phyloP scores from a whole-genome alignment of 2,113 vertebrate species.

The Sinocyclocheilus anophthalmus region DNA sequence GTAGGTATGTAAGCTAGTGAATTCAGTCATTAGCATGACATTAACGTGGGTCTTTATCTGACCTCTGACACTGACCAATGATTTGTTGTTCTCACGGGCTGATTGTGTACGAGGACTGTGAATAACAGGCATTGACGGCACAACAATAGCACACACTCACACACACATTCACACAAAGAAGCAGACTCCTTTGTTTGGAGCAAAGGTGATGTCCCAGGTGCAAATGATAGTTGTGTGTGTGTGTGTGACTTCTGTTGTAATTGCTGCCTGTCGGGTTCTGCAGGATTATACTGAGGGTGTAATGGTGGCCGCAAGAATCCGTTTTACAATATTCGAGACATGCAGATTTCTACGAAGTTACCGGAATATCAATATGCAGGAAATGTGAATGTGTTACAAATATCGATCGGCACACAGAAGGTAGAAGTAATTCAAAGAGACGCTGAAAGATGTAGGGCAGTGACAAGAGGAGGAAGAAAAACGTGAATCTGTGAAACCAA shows the following conservation, averaged over 20 bases:
- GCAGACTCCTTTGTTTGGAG: slow-evolving; percentile 75
- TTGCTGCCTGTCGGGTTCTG: slow-evolving; percentile 59
- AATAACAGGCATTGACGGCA: slow-evolving; percentile 67
- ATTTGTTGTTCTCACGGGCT: slow-evolving; percentile 68
- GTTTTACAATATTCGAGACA: not conserved
- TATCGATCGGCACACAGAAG: slow-evolving; percentile 2
- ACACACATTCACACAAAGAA: slow-evolving; percentile 67
- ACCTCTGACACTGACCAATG: slow-evolving; percentile 69
- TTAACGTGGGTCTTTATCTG: not conserved
- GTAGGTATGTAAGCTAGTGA: not conserved
- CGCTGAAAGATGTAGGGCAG: slow-evolving; percentile 31
- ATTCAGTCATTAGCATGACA: slow-evolving; percentile 16
- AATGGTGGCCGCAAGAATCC: not conserved
- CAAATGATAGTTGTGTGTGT: slow-evolving; percentile 66
- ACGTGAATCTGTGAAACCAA: slow-evolving; percentile 31
- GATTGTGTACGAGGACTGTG: slow-evolving; percentile 57
- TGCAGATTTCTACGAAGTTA: slow-evolving; percentile 7
- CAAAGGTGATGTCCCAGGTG: slow-evolving; percentile 75
- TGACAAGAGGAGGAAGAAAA: slow-evolving; percentile 1
- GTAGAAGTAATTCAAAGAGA: slow-evolving; percentile 14
- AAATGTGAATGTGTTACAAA: slow-evolving; percentile 33
- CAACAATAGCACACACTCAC: slow-evolving; percentile 65
- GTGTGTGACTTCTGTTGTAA: slow-evolving; percentile 67
- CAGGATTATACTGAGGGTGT: not conserved
- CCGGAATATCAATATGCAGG: not conserved